phyloP scores from a whole-genome alignment of 2,888 invertebrate species.

The Agonum fuliginosum region DNA sequence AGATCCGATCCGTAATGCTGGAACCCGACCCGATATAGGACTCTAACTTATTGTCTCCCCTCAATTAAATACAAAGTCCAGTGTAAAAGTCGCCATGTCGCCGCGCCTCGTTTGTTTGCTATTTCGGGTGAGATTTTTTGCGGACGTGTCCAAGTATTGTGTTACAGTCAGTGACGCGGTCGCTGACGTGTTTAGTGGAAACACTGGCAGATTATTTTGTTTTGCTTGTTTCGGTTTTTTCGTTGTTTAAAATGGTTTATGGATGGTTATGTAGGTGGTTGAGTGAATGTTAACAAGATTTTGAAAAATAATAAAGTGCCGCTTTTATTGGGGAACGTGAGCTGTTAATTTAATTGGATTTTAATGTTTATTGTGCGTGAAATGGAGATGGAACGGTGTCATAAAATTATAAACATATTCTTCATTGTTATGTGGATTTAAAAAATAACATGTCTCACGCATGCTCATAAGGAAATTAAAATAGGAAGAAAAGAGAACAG shows the following conservation, averaged over 20 bases:
- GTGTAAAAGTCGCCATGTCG: constrained; percentile 4
- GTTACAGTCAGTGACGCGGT: neutral
- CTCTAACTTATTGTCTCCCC: too few species aligned
- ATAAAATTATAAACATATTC: neutral
- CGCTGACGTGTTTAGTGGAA: neutral
- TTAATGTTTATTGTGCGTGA: constrained; percentile 27
- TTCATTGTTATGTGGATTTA: neutral
- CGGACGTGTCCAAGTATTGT: constrained; percentile 28
- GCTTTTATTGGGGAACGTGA: neutral
- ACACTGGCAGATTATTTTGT: constrained; percentile 29
- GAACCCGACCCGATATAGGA: too few species aligned
- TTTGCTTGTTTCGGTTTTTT: constrained; percentile 28
- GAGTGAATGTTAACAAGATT: constrained; percentile 30
- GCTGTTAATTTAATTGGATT: constrained; percentile 14
- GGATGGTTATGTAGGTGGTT: constrained; percentile 21
- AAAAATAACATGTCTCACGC: neutral
- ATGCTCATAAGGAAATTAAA: neutral
- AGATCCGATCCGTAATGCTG: too few species aligned
- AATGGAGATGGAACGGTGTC: neutral
- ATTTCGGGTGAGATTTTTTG: constrained; percentile 33
- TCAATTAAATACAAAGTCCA: too few species aligned
- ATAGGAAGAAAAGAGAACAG: too few species aligned
- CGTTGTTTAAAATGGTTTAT: constrained; percentile 21
- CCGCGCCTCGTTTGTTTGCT: constrained; percentile 16
- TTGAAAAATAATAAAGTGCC: constrained; percentile 14